Base-by-base conservation (phyloP, 2,888 invertebrate genomes). In the Digitonthophagus gazella region DNA sequence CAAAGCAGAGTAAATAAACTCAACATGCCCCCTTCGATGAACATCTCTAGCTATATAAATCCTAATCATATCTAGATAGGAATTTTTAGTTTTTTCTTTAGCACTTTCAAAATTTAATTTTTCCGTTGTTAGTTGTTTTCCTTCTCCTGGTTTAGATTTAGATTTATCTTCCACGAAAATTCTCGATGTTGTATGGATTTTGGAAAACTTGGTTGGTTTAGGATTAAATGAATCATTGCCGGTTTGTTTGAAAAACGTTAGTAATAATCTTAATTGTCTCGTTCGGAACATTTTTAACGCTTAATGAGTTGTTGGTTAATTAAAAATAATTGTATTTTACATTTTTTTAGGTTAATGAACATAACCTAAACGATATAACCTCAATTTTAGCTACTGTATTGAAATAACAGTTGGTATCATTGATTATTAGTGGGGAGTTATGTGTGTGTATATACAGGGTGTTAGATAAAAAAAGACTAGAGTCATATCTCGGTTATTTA, bases 1-100 rank as follows among this genome's bases (percentile, higher is more conserved):
- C 71, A 98, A 82, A 0, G 97, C 97, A 0, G 93, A 89, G 79
- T 94, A 92, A 75, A 99, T 95, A 82, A 99, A 99, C 78, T 97
- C 96, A 0, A 96, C 95, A 81, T 97, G 95, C 58, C 96, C 96
- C 70, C 93, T 86, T 71, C 93, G 86, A 76, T 91, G 88, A 0
- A 86, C 86, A 74, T 91, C 90, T 57, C 88, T 86, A 20, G 85
- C 86, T 75, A 89, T 85, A 78, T 93, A 98, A 71, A 91, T 87
- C 74, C 90, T 89, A 66, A 96, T 84, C 82, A 92, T 90, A 71
- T 90, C 87, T 64, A 93, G 77, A 79, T 91, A 95, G 0, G 89
- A 86, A 14, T 89, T 83, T 76, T 90, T 92, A 66, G 87, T 85
- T 77, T 91, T 92, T 16, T 85, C 80, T 16, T 86, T 81, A 19